Base-by-base conservation (phyloP, 2,797 vertebrate genomes). In the Enteromius viviparus region DNA sequence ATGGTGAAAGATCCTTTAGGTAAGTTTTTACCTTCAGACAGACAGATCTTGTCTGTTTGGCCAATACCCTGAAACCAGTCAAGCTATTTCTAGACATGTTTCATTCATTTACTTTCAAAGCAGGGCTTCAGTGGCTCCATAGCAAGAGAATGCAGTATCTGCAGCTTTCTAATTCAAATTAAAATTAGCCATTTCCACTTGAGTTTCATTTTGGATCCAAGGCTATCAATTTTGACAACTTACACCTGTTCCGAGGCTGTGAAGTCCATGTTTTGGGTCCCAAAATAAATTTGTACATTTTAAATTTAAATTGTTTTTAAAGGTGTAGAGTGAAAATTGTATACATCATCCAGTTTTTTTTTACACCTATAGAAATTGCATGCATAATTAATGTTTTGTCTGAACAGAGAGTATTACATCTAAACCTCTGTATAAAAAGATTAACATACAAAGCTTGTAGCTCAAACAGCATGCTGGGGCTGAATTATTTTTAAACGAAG, bases 1-100 rank as follows among this genome's bases (percentile, higher is more conserved):
- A 75, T 74, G 80, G 80, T 75, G 80, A 75, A 81, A 65, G 21
- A 75, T 65, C n/a, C 42, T 62, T 76, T 3, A 74, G 80, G 70
- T 74, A 53, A 65, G 58, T 40, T 49, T 70, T 72, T 21, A 62
- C 40, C 12, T 60, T 80, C 6, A 29, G 15, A 64, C 40, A 32
- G 37, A 42, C 40, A 42, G 40, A 42, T 23, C n/a, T 3, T n/a
- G 21, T 79, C 32, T 2, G 3, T 69, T 21, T 70, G 78, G 1
- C 4, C 9, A 65, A 4, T 64, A 26, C 32, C 17, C 32, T 69
- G n/a, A 69, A 68, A 12, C 11, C 53, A 45, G 3, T 45, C 15
- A n/a, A 53, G 51, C 15, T 21, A 21, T 40, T 26, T 14, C 51
- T 23, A 60, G 23, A 32, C 49, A 32, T 17, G 12, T 79, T 68